Evolutionary conservation across 2,888 invertebrate species (phyloP).

Genomic region (Lomographa bimaculata): DNA sequence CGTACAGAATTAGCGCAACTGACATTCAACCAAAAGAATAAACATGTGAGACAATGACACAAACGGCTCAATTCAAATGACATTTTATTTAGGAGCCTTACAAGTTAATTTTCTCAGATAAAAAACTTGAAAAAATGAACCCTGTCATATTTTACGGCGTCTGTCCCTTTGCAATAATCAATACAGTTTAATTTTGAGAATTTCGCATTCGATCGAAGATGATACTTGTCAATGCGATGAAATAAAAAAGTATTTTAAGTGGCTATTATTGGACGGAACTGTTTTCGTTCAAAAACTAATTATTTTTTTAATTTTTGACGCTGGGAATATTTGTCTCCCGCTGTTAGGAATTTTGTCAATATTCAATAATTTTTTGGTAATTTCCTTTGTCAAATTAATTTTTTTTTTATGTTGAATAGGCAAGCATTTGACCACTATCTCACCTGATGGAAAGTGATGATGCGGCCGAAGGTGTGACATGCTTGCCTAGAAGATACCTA

Average conservation of each 20-base stretch:
- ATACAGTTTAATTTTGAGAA: slow-evolving; percentile 30
- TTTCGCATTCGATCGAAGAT: slow-evolving; percentile 12
- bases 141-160: slow-evolving; percentile 28
- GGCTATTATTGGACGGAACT: slow-evolving; percentile 29
- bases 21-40: slow-evolving; percentile 17
- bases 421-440: too few species aligned
- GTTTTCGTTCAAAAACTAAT: slow-evolving; percentile 33
- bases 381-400: too few species aligned
- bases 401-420: too few species aligned
- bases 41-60: slow-evolving; percentile 16
- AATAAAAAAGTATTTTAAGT: slow-evolving; percentile 37
- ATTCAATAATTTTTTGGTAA: not conserved
- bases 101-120: slow-evolving; percentile 17
- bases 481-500: too few species aligned
- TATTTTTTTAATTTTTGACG: slow-evolving; percentile 26
- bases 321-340: slow-evolving; percentile 5
- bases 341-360: slow-evolving; percentile 1
- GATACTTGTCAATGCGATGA: slow-evolving; percentile 32
- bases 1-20: slow-evolving; percentile 12
- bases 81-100: slow-evolving; percentile 24
- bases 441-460: too few species aligned
- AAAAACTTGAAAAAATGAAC: slow-evolving; percentile 22
- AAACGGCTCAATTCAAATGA: slow-evolving; percentile 19
- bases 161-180: slow-evolving; percentile 21
- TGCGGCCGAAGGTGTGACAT: too few species aligned